Base-by-base conservation (phyloP, 2,888 invertebrate species). In the Parapristionchus giblindavisi region DNA sequence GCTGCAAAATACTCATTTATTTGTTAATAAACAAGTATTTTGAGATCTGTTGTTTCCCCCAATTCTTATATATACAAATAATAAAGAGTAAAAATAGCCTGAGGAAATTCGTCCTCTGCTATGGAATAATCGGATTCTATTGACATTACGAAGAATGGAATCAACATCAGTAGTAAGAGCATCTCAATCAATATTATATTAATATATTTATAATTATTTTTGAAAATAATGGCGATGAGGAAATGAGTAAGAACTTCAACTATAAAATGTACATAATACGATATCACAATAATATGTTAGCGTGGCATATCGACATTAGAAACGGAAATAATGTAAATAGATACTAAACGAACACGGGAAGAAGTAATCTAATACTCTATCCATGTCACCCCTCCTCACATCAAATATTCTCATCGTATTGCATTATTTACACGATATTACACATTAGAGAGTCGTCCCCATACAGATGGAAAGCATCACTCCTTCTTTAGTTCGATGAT, bases 251-350 rank as follows among this genome's bases (percentile, higher is more conserved):
- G 58, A 32, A 27, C 6, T 27, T 17, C 34, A 61, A 61, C 60
- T 36, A 61, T 24, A 61, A 61, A 24, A 61, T 61, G 21, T 34
- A 21, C 58, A 32, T 58, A 17, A 6, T 38, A 36, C 34, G 24
- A 17, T 36, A 61, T 36, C 34, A 38, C 60, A 24, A 61, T 32
- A 58, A 58, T 36, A 61, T 61, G 61, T n/a, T n/a, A n/a, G n/a
- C n/a, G n/a, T n/a, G n/a, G n/a, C n/a, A n/a, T n/a, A n/a, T n/a
- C n/a, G n/a, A n/a, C n/a, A 36, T 38, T n/a, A 24, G 29, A 27
- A 56, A 11, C 11, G 29, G 56, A 56, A n/a, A 56, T 29, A 29
- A 56, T 54, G 61, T 38, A 1, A 38, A 61, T 27, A 56, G 61
- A 61, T 36, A 34, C 58, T 34, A n/a, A 24, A 40, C 63, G 63